Percentiles rank a stretch among this genome's conserved stretches.
Conservation (phyloP, 2,888 invertebrate species). For the Zonitis immaculata region DNA sequence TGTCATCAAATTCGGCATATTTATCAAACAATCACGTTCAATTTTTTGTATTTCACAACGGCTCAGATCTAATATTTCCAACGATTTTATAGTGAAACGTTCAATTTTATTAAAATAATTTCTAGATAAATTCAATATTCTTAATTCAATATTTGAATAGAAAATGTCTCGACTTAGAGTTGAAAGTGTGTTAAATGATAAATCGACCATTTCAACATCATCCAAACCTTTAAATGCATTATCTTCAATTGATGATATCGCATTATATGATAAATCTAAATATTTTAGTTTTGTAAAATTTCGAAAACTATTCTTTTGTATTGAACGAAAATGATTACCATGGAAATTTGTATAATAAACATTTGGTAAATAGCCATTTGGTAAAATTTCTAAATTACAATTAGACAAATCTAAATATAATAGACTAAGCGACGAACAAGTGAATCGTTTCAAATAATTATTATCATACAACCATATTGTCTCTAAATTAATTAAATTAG, state of each 20-base stretch:
- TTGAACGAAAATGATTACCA: slow-evolving; percentile 59
- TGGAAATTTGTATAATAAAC: slow-evolving; percentile 56
- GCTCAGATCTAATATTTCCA: slow-evolving; percentile 59
- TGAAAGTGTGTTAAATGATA: slow-evolving; percentile 66
- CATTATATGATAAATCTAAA: slow-evolving; percentile 64
- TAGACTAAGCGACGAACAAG: slow-evolving; percentile 53
- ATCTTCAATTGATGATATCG: slow-evolving; percentile 56
- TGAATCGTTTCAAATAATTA: slow-evolving; percentile 49
- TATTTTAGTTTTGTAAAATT: slow-evolving; percentile 58
- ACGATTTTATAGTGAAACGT: slow-evolving; percentile 55
- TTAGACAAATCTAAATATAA: slow-evolving; percentile 57
- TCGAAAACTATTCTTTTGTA: slow-evolving; percentile 57
- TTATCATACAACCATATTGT: slow-evolving; percentile 61
- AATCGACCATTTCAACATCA: slow-evolving; percentile 58
- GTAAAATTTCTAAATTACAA: slow-evolving; percentile 58
- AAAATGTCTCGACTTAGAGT: slow-evolving; percentile 57
- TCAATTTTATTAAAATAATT: slow-evolving; percentile 60
- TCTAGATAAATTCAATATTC: slow-evolving; percentile 59
- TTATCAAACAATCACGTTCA: slow-evolving; percentile 55
- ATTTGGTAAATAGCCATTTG: slow-evolving; percentile 59
- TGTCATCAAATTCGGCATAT: slow-evolving; percentile 56
- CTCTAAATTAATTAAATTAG: slow-evolving; percentile 56
- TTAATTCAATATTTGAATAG: slow-evolving; percentile 56
- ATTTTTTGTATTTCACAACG: slow-evolving; percentile 61
- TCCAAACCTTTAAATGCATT: slow-evolving; percentile 59